phyloP scores from a whole-genome alignment of 2,113 vertebrate genomes.

The Hippoglossus stenolepis region DNA sequence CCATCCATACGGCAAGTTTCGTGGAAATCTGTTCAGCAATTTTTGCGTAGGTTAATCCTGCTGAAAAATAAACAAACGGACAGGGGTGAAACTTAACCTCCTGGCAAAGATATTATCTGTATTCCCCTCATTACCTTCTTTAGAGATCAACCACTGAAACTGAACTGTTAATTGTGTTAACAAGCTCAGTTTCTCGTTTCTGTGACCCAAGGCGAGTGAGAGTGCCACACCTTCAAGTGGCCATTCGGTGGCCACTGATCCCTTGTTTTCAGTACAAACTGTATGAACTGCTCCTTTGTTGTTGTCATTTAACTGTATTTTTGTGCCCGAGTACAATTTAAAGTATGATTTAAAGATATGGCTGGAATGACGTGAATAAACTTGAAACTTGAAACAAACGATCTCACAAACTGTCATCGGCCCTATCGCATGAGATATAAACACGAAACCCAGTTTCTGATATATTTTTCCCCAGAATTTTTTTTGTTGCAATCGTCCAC shows the following conservation, averaged over 20 bases:
- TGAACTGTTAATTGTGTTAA: constrained; percentile 23
- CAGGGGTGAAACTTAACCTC: not conserved
- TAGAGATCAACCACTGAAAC: constrained; percentile 33
- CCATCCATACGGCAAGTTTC: no score
- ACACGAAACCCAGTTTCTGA: not conserved
- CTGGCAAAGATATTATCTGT: not conserved
- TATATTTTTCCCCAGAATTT: not conserved
- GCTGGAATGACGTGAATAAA: no score
- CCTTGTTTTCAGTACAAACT: not conserved
- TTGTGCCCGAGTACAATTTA: no score
- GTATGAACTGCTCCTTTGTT: not conserved
- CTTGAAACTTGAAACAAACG: no score
- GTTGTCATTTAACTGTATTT: not conserved
- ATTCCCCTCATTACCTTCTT: not conserved
- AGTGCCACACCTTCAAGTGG: constrained; percentile 20
- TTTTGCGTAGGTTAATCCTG: not conserved
- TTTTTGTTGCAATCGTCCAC: not conserved
- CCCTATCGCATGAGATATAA: not conserved
- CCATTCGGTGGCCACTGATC: not conserved
- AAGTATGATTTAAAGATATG: no score
- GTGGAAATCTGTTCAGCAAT: no score
- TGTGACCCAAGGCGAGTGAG: not conserved
- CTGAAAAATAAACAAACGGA: not conserved
- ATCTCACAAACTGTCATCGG: not conserved
- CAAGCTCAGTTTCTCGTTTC: constrained; percentile 13